These are phyloP conservation scores for Nephrotoma appendiculata DNA, from an alignment of 2,888 invertebrate species.

Conservation along the genomic window DNA sequence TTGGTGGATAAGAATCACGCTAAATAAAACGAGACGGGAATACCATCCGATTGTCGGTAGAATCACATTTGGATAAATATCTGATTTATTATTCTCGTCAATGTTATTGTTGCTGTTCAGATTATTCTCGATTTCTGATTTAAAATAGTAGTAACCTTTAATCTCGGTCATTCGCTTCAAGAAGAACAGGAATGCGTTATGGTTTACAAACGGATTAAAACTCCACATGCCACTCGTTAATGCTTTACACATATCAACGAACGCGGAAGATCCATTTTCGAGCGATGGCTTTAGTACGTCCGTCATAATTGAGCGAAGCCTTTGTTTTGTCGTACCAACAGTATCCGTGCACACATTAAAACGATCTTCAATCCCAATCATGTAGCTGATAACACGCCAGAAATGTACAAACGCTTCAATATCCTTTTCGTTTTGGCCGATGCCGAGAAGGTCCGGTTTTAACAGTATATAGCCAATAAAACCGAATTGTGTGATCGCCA, in stretches of 20 bases:
- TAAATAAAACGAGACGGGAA: constrained; percentile 28
- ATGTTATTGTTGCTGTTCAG: constrained; percentile 26
- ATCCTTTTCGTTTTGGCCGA: constrained; percentile 45
- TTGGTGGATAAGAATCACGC: constrained; percentile 23
- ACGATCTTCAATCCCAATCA: constrained; percentile 72
- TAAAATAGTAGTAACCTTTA: constrained; percentile 38
- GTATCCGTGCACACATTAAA: constrained; percentile 55
- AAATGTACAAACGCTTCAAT: constrained; percentile 65
- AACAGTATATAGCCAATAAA: constrained; percentile 50
- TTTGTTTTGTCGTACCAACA: constrained; percentile 42
- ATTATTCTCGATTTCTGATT: constrained; percentile 25
- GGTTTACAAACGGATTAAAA: constrained; percentile 45
- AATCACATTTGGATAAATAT: not conserved
- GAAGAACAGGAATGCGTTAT: constrained; percentile 41
- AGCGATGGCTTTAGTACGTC: constrained; percentile 47
- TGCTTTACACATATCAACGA: constrained; percentile 46
- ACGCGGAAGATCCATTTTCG: constrained; percentile 42
- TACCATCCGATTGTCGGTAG: constrained; percentile 26
- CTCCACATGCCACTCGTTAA: constrained; percentile 56
- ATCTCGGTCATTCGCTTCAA: constrained; percentile 40
- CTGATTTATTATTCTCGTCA: not conserved
- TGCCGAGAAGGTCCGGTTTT: constrained; percentile 47
- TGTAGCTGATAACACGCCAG: constrained; percentile 69
- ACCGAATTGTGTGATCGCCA: constrained; percentile 76
- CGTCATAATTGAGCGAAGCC: constrained; percentile 38